phyloP scores from a whole-genome alignment of 2,888 invertebrate species.

The Myopa testacea region DNA sequence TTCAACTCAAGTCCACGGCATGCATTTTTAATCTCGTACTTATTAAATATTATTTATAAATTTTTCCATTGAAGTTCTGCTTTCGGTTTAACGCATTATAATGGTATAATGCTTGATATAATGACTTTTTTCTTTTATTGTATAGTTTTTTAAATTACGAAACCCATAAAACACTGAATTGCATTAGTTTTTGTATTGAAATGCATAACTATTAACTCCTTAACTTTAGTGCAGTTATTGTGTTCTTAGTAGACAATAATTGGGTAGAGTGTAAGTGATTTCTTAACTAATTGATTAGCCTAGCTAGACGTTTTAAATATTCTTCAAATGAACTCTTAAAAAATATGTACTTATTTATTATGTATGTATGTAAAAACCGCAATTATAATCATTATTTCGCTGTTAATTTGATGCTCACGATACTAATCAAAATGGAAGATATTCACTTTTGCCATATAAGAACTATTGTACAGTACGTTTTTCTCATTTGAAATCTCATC shows the following conservation, averaged over 20 bases:
- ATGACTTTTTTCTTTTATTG: slow-evolving; percentile 2
- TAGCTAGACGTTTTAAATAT: slow-evolving; percentile 9
- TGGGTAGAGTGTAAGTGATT: background rate
- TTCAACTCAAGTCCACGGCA: background rate
- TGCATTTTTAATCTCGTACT: background rate
- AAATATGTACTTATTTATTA: background rate
- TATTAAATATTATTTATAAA: background rate
- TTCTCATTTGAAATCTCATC: background rate
- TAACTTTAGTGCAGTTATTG: background rate
- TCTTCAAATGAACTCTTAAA: background rate
- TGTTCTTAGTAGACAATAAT: background rate
- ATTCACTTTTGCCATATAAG: slow-evolving; percentile 24
- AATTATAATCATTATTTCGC: background rate
- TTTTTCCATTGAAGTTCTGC: slow-evolving; percentile 1
- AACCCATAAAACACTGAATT: slow-evolving; percentile 32
- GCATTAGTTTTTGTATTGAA: background rate
- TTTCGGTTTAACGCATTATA: slow-evolving; percentile 6
- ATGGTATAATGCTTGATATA: background rate
- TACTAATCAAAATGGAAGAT: slow-evolving; percentile 35
- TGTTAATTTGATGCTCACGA: slow-evolving; percentile 22
- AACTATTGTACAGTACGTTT: slow-evolving; percentile 31
- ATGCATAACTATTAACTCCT: background rate
- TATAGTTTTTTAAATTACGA: slow-evolving; percentile 6
- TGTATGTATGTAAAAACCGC: background rate
- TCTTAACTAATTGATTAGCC: slow-evolving; percentile 4